Evolutionary conservation across 2,113 vertebrate genomes (phyloP), one percentile per base, ranked within the genome.

Genomic region (Myrmecobius fasciatus): DNA sequence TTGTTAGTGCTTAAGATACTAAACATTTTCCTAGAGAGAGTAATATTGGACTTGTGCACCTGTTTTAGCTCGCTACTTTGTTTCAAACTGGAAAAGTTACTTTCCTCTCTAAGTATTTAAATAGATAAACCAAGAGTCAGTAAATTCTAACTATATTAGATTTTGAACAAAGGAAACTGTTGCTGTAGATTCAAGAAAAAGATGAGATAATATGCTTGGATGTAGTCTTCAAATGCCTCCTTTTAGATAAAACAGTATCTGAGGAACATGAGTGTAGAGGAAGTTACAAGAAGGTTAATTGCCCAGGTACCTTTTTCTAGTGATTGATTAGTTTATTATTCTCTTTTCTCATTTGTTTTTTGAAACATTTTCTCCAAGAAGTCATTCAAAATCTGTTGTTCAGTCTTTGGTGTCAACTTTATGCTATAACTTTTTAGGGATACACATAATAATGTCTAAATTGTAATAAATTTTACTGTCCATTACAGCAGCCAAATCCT

Each of bases 401-500:
- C 89, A 60, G 93, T 22, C 56, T 46, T 22, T 93, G 51, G 0
- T 93, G 75, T 93, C 53, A 93, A 51, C 56, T 92, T 97, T 43
- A 89, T 48, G 94, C 88, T 28, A 90, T 67, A n/a, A 60, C 12
- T 89, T 2, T 95, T 92, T 91, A 51, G 89, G 60, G 14, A 93
- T 94, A 2, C 91, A 36, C 47, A 52, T 89, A 60, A 53, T 91
- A 90, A 91, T 93, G 46, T 67, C 11, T 91, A n/a, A 92, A 20
- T 93, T 95, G 53, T 95, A n/a, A 31, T 94, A 89, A 95, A 89
- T 95, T 97, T 96, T 92, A 60, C 95, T 93, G 48, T 92, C 48
- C 28, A 0, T 95, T 95, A 60, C 28, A 60, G 26, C 56, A 60
- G 10, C 11, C 36, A 75, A n/a, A 2, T 96, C 49, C 36, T 51